These are phyloP conservation scores for Thymelicus lineola DNA, from an alignment of 2,888 invertebrate species.

Conservation along the genomic window DNA sequence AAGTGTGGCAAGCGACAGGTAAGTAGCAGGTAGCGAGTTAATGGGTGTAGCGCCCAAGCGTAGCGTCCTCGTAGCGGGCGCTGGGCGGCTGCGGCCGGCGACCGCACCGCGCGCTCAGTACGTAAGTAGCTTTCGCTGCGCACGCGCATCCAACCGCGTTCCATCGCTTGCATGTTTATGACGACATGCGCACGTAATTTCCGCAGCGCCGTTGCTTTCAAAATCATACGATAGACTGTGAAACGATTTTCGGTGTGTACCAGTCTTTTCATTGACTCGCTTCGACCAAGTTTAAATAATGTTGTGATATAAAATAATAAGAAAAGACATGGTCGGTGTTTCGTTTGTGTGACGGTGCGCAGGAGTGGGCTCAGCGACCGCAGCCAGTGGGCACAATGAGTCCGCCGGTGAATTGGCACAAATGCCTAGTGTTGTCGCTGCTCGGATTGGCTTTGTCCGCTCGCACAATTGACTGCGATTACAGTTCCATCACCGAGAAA, in stretches of 20 bases:
- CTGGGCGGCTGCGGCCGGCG: slow-evolving; percentile 50
- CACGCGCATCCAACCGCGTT: slow-evolving; percentile 60
- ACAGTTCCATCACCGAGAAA: slow-evolving; percentile 83
- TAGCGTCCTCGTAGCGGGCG: slow-evolving; percentile 66
- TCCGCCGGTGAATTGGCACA: slow-evolving; percentile 81
- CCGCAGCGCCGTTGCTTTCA: slow-evolving; percentile 40
- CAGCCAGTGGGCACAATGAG: slow-evolving; percentile 73
- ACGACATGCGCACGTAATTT: slow-evolving; percentile 51
- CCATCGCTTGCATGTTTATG: slow-evolving; percentile 52
- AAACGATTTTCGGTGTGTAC: slow-evolving; percentile 31
- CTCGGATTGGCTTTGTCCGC: slow-evolving; percentile 85
- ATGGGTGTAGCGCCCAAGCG: slow-evolving; percentile 74
- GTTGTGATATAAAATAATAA: slow-evolving; percentile 49
- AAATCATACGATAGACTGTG: slow-evolving; percentile 19
- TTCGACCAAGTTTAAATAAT: slow-evolving; percentile 40
- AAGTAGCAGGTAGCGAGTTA: slow-evolving; percentile 62
- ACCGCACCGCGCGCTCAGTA: slow-evolving; percentile 61
- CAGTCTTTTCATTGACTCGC: slow-evolving; percentile 20
- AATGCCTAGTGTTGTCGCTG: slow-evolving; percentile 82
- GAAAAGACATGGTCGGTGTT: slow-evolving; percentile 52
- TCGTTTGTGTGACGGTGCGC: slow-evolving; percentile 61
- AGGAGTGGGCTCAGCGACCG: slow-evolving; percentile 59
- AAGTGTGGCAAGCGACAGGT: slow-evolving; percentile 54
- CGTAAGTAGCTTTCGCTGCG: slow-evolving; percentile 72
- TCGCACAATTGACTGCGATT: slow-evolving; percentile 83